phyloP scores from a whole-genome alignment of 2,888 invertebrate species.

The Phengaris alcon region DNA sequence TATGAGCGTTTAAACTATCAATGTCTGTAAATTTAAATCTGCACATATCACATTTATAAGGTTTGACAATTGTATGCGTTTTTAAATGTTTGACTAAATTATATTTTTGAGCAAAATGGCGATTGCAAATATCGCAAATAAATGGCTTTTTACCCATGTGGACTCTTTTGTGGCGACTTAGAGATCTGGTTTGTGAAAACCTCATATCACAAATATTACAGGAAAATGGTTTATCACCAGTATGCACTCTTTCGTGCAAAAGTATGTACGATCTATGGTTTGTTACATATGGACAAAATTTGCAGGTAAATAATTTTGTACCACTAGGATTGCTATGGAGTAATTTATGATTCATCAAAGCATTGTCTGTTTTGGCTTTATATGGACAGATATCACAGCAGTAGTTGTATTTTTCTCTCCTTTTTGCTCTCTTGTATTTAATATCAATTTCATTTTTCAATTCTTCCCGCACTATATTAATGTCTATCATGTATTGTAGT shows the following conservation, averaged over 20 bases:
- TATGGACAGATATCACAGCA: conserved; percentile 19
- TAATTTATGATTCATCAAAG: not conserved
- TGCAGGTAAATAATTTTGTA: conserved; percentile 5
- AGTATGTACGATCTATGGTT: conserved; percentile 19
- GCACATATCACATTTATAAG: conserved; percentile 26
- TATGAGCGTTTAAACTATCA: conserved; percentile 6
- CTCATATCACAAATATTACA: conserved; percentile 18
- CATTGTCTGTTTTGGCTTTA: conserved; percentile 21
- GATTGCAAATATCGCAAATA: conserved; percentile 7
- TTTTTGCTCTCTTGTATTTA: not conserved
- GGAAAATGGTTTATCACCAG: conserved; percentile 14
- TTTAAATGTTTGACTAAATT: conserved; percentile 25
- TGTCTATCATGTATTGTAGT: conserved; percentile 2
- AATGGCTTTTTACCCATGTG: conserved; percentile 12
- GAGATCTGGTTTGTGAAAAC: conserved; percentile 17
- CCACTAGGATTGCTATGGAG: not conserved
- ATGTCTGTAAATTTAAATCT: conserved; percentile 22
- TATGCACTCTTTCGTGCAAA: conserved; percentile 21
- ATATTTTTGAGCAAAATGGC: conserved; percentile 23
- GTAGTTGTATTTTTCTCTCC: conserved; percentile 13
- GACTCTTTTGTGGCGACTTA: conserved; percentile 21
- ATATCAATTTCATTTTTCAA: conserved; percentile 10
- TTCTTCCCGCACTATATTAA: conserved; percentile 1
- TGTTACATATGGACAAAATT: conserved; percentile 4
- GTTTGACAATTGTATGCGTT: conserved; percentile 17